Base-by-base conservation (phyloP, 2,797 vertebrate genomes). In the Syngnathus rostellatus region DNA sequence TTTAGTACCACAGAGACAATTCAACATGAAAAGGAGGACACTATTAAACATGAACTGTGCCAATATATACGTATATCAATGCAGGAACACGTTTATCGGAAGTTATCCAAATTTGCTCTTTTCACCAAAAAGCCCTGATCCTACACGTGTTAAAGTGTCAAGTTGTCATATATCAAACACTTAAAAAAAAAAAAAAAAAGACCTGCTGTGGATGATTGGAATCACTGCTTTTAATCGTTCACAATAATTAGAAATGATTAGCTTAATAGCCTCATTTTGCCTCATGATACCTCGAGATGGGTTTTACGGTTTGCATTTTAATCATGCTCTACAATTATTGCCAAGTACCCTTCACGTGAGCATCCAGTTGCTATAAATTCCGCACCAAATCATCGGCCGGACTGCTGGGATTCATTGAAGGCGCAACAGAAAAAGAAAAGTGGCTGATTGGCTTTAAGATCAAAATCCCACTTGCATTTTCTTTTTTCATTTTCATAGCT, bases 271-370 rank as follows among this genome's bases (percentile, higher is more conserved):
- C 45, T 16, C 62, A 43, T 43, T 62, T 45, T 63, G 17, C 23
- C 9, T 37, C 45, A 51, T 41, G 72, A 62, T 73, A 62, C 72
- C 23, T 48, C 66, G 6, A 40, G 0, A 39, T 16, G 54, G 25
- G 62, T 69, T 68, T 75, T 70, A 71, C 8, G 67, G 65, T 73
- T 76, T 31, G 62, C 61, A 7, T 68, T 63, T 69, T 3, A 74
- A 61, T 66, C 37, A 45, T 50, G 62, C 38, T 7, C 23, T 31
- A 46, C 67, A 8, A 57, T 55, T 59, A 71, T 66, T 62, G 55
- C 64, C 68, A 71, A 69, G 66, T 80, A 19, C 23, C 23, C 64
- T 64, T 75, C 54, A 65, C 39, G 14, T 53, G 43, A 62, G 12
- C 11, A 66, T 68, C 48, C 21, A 66, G 73, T 68, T 48, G 39